Evolutionary conservation across 2,888 invertebrate species (phyloP), one percentile per base, ranked within the genome.

Genomic region (Acleris literana): DNA sequence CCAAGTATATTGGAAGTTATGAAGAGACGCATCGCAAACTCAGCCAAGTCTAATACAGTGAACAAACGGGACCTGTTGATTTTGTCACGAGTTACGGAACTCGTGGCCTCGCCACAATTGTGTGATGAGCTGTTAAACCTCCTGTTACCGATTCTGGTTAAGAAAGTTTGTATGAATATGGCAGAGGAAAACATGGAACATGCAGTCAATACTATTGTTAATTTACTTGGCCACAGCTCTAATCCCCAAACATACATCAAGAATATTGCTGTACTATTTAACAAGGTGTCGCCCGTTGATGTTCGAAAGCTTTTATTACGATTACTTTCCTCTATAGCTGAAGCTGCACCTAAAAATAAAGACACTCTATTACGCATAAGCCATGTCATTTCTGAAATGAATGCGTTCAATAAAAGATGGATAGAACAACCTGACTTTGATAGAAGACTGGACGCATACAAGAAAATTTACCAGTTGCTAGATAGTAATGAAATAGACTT

Each of bases 351-450:
- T 17, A 76, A 71, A 5, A 84, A 90, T 71, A 88, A 88, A 66
- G 87, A 91, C 13, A 72, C 86, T 46, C 77, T 95, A 57, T 90
- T 92, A 52, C 89, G 93, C 62, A 91, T 94, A 62, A 92, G 94
- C 0, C 83, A 92, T 16, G 78, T 96, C 16, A 85, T 96, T 3
- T 81, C 83, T 5, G 94, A 96, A 82, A 93, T 99, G 74, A 99
- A 99, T 86, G 95, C 98, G 0, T 98, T 95, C 93, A 97, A 99
- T 85, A 93, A 94, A 53, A 94, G 95, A 70, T 97, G 97, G 95
- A 94, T 99, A n/a, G 98, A 99, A 75, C 98, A 99, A 81, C 98
- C 99, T 0, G 98, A 99, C 87, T 98, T 97, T 76, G 95, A 96
- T 69, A 93, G 93, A 74, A 94, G 99, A 74, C 92, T 98, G 22